These are phyloP conservation scores for Crenuchus spilurus DNA, from an alignment of 2,797 vertebrate genomes.

Conservation along the genomic window DNA sequence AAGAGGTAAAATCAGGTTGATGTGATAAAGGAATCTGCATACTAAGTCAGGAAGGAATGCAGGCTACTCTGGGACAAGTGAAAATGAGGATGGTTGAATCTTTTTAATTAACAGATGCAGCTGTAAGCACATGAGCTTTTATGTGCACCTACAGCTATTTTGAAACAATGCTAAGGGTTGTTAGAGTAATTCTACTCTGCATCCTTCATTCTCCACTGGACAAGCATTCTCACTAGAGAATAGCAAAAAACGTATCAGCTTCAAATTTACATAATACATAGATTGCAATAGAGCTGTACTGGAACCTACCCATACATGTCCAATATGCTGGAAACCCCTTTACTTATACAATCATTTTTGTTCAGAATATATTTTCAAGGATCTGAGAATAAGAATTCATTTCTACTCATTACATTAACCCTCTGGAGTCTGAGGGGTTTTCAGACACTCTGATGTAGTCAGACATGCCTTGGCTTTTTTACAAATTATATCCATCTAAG, in stretches of 20 bases:
- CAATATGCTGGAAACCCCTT: too few species aligned
- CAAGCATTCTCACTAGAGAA: neutral
- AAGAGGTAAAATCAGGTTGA: neutral
- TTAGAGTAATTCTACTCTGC: constrained; percentile 56
- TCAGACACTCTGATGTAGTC: too few species aligned
- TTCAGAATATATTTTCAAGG: too few species aligned
- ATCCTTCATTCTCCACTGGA: neutral
- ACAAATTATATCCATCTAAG: too few species aligned
- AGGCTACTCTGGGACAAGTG: constrained; percentile 3
- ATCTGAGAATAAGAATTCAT: too few species aligned
- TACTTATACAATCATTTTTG: too few species aligned
- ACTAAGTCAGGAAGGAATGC: constrained; percentile 15
- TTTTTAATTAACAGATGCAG: constrained; percentile 54
- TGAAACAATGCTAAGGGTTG: constrained; percentile 56
- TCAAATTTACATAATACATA: too few species aligned
- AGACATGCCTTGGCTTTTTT: too few species aligned
- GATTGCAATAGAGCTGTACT: too few species aligned
- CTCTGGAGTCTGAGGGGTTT: too few species aligned
- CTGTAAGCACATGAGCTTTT: constrained; percentile 70
- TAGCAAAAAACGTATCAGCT: neutral
- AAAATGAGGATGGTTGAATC: neutral
- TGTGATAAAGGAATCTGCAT: neutral
- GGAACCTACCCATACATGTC: neutral
- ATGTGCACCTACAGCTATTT: constrained; percentile 72
- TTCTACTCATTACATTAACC: too few species aligned